phyloP scores from a whole-genome alignment of 2,888 invertebrate species.

The Branchellion lobata region DNA sequence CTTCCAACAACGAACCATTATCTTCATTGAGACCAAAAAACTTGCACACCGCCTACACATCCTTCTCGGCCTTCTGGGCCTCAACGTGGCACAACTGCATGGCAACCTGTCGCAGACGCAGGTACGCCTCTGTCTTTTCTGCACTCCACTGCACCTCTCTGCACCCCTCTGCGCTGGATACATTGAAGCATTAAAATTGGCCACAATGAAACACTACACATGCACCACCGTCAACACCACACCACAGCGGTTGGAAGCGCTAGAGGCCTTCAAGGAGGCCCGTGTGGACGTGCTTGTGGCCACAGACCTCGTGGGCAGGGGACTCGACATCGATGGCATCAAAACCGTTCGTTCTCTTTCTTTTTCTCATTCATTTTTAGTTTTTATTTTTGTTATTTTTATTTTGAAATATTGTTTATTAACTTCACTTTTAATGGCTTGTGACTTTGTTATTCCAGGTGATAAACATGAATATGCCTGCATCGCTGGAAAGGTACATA shows the following conservation, averaged over 20 bases:
- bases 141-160: not conserved
- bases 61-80: conserved; percentile 81
- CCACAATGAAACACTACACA: too few relatives aligned
- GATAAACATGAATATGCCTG: conserved; percentile 92
- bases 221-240: too few relatives aligned
- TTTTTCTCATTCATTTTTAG: too few relatives aligned
- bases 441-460: conserved; percentile 63
- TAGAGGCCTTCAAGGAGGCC: conserved; percentile 83
- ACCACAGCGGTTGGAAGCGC: conserved; percentile 78
- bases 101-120: conserved; percentile 92
- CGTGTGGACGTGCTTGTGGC: conserved; percentile 74
- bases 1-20: conserved; percentile 85
- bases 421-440: not conserved
- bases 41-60: conserved; percentile 92
- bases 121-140: too few relatives aligned
- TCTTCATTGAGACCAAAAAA: conserved; percentile 94
- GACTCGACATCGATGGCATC: conserved; percentile 93
- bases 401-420: not conserved
- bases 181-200: too few relatives aligned
- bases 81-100: conserved; percentile 87
- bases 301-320: conserved; percentile 89
- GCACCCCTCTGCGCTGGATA: too few relatives aligned
- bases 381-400: too few relatives aligned
- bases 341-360: conserved; percentile 72
- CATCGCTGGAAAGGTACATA: conserved; percentile 90